Evolutionary conservation across 2,797 vertebrate species (phyloP), one percentile per base, ranked within the genome.

Genomic region (Rhinella marina): DNA sequence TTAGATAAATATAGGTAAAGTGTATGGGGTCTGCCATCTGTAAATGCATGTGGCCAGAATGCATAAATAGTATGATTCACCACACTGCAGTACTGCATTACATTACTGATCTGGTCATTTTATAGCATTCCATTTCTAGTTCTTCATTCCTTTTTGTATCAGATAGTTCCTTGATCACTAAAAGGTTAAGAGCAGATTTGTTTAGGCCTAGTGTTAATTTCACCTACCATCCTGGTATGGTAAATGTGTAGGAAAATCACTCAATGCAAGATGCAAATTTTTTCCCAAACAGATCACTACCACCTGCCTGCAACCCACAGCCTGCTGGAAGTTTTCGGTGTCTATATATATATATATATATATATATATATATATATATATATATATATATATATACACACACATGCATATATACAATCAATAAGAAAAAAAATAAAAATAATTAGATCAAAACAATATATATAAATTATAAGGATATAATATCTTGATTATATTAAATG

Each of bases 231-330:
- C 50, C 62, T 75, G 54, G 84, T 84, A 89, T 79, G 81, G 83
- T 17, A 66, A 84, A 13, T 7, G 85, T 56, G 29, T 57, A 93
- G 90, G 92, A 80, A 93, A 94, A 92, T 92, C 83, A 92, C 88
- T 56, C 29, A 82, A 88, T 91, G 84, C n/a, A 72, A 68, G 77
- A 92, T 91, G 90, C 85, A 93, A 93, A 93, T 90, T 52, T 52
- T 50, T 83, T 91, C 90, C 86, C 91, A 90, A 90, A 90, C 70
- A 66, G 52, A 68, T 77, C 25, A 92, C 90, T 91, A 88, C 61
- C 89, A 88, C 85, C 48, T 90, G 90, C 68, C 90, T 77, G 78
- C 85, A 86, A 90, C 89, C 91, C 86, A 23, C 79, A 89, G 90
- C 91, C 90, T 90, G 29, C 86, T 23, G 41, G 48, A n/a, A 52